Evolutionary conservation across 1,140 invertebrate species (phyloP).

Genomic region (Drosophila punjabiensis): DNA sequence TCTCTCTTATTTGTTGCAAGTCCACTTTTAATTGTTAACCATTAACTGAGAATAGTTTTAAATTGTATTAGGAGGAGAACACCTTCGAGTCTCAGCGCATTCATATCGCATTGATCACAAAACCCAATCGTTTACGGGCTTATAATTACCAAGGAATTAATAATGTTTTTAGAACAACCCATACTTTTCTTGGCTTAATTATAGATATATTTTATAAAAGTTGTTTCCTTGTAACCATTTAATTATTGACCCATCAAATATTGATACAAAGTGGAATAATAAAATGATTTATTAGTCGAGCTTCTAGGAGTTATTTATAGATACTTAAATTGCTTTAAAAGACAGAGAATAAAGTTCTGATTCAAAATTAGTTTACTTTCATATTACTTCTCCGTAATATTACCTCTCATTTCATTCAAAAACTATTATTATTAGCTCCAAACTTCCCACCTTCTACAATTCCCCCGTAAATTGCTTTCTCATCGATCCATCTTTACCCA

Average conservation of each 20-base stretch:
- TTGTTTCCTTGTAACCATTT: not conserved
- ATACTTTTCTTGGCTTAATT: conserved; percentile 16
- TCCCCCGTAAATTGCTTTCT: conserved; percentile 29
- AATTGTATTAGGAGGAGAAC: conserved; percentile 16
- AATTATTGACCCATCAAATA: not conserved
- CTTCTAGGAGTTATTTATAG: not conserved
- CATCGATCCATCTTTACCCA: conserved; percentile 46
- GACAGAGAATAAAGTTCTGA: not conserved
- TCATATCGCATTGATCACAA: conserved; percentile 19
- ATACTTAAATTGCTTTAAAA: not conserved
- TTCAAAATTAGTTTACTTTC: too few relatives aligned
- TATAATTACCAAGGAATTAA: conserved; percentile 13
- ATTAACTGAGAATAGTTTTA: conserved; percentile 15
- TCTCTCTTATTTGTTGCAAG: conserved; percentile 8
- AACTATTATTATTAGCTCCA: not conserved
- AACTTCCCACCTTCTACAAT: not conserved
- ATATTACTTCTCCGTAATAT: not conserved
- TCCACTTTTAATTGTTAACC: conserved; percentile 23
- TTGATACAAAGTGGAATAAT: not conserved
- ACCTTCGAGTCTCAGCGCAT: conserved; percentile 3
- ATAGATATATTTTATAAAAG: conserved; percentile 8
- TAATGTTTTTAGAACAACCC: not conserved
- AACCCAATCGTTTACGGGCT: conserved; percentile 6
- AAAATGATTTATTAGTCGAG: not conserved
- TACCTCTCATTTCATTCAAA: not conserved